A percentile compares a stretch with the other conserved stretches of the same genome.
These are phyloP conservation scores for Vanessa tameamea DNA, from an alignment of 1,140 invertebrate species.

Conservation along the genomic window DNA sequence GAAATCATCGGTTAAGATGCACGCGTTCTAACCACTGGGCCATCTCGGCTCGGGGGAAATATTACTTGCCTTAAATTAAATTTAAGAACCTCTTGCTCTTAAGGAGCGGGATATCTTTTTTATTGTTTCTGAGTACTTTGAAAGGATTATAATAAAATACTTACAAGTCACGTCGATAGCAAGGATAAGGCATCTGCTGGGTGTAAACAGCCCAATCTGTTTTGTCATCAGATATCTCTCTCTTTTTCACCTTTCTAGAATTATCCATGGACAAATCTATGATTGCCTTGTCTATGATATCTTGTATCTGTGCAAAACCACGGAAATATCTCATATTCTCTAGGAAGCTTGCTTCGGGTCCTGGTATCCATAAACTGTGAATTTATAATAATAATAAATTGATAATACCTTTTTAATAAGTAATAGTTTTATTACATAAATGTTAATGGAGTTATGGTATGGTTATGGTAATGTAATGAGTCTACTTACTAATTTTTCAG, in stretches of 20 bases:
- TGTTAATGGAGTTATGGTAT: neutral
- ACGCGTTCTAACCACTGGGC: too few species aligned
- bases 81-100: too few species aligned
- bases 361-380: constrained; percentile 84
- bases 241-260: constrained; percentile 41
- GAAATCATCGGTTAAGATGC: too few species aligned
- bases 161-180: constrained; percentile 83
- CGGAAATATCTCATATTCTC: constrained; percentile 85
- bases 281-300: constrained; percentile 84
- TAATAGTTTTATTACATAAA: neutral
- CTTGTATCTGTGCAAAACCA: constrained; percentile 85
- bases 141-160: constrained; percentile 43
- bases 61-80: too few species aligned
- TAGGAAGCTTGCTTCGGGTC: constrained; percentile 83
- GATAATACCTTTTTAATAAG: neutral
- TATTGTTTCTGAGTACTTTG: too few species aligned
- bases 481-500: constrained; percentile 80
- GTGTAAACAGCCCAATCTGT: constrained; percentile 81
- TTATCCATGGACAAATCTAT: constrained; percentile 71
- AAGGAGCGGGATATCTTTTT: too few species aligned
- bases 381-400: neutral
- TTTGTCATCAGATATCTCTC: constrained; percentile 43
- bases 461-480: neutral
- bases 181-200: constrained; percentile 86
- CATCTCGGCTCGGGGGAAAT: too few species aligned